Evolutionary conservation across 2,888 invertebrate species (phyloP).

Genomic region (Didymodactylos carnosus): DNA sequence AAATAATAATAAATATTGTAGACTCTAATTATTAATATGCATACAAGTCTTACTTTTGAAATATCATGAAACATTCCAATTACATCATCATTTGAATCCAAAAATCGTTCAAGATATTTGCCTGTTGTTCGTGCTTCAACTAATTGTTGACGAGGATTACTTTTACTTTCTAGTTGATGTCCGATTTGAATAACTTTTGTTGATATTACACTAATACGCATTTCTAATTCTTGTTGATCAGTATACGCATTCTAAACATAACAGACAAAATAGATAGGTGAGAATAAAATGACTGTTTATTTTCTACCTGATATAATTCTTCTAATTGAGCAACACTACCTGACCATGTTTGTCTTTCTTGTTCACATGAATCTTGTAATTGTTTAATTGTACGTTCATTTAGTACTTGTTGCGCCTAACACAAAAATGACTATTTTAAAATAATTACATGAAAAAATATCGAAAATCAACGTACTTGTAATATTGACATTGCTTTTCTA

Average conservation of each 20-base stretch:
- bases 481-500: constrained; percentile 3
- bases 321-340: constrained; percentile 1
- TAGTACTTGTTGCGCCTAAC: neutral
- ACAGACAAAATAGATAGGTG: neutral
- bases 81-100: constrained; percentile 14
- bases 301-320: constrained; percentile 2
- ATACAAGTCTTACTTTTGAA: no score
- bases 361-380: neutral
- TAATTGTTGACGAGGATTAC: constrained; percentile 74
- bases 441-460: neutral
- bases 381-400: constrained; percentile 4
- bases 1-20: neutral
- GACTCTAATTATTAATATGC: neutral
- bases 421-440: no score
- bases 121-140: constrained; percentile 81
- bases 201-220: constrained; percentile 83
- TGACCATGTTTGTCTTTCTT: constrained; percentile 4
- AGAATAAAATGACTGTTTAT: neutral
- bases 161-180: constrained; percentile 85
- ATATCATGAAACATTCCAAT: constrained; percentile 10
- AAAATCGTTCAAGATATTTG: constrained; percentile 46
- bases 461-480: neutral
- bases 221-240: constrained; percentile 50
- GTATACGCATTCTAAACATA: neutral
- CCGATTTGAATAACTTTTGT: constrained; percentile 94